Base-by-base conservation (phyloP, 2,113 vertebrate genomes). In the Rhinoptilus africanus region DNA sequence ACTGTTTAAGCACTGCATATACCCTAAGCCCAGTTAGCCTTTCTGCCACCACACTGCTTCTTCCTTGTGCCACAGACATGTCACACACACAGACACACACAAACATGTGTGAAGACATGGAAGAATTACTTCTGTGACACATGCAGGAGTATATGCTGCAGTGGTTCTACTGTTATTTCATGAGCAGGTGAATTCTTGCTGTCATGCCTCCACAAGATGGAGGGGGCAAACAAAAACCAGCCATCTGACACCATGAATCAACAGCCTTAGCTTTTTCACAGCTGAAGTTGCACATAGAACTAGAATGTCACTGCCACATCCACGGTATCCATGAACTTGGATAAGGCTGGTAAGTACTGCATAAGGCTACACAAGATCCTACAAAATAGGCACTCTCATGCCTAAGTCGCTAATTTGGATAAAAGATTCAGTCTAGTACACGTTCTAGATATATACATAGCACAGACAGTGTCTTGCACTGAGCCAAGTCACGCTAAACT, bases 111-210 rank as follows among this genome's bases (percentile, higher is more conserved):
- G 39, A 57, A n/a, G 16, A 45, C 32, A 48, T 39, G 20, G 73
- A 85, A 24, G 2, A n/a, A n/a, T 9, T 48, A 51, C 3, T 57
- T 57, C 9, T 22, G 26, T 32, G 22, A 45, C 34, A 62, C 10
- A 0, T 1, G 3, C 0, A 35, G 20, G 7, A 57, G 35, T 41
- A 32, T 30, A 12, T 9, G 24, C 10, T 43, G 56, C n/a, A 37
- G 14, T 0, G 2, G 16, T 26, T 34, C 20, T 23, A 37, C 1
- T 8, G 47, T 30, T 27, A 43, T 9, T 94, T 87, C 34, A 57
- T 0, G 1, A 69, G 45, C 22, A 23, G 35, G n/a, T 34, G 68
- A 73, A 34, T 64, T 87, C 66, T 69, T 54, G 43, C 26, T 64
- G 28, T 50, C 3, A 20, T 8, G 27, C 4, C 27, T 35, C 11